Base-by-base conservation (phyloP, 2,113 vertebrate genomes). In the Chionomys nivalis region DNA sequence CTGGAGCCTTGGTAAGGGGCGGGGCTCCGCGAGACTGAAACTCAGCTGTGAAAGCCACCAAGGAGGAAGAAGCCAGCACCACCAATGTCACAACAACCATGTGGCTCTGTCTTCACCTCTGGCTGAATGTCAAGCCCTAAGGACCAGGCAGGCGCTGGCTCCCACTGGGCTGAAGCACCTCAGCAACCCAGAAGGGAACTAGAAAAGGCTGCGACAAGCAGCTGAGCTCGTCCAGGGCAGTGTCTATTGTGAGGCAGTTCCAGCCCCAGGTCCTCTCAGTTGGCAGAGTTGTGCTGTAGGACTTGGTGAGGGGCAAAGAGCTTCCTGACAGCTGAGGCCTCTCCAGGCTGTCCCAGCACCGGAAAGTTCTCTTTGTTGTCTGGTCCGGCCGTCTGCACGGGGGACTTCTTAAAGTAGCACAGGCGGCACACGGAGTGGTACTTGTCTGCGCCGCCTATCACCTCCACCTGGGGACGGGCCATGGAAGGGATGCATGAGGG, bases 371-470 rank as follows among this genome's bases (percentile, higher is more conserved):
- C 99, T 78, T 99, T 99, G 47, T 99, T 99, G 97, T 97, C 98
- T 0, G 0, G 5, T 10, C 94, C 85, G 0, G 42, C 2, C 0
- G 73, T 49, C 87, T 70, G 97, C 14, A 95, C 96, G 0, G 93
- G 26, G 0, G 78, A 13, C 77, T 99, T 98, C 75, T 95, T 89
- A 58, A 99, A 99, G 66, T 99, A 99, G 98, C 99, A 99, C 90
- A 94, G 97, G 33, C 99, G 98, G 95, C 99, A 99, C 90, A 99
- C 99, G 0, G 99, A 99, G 58, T 99, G 99, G 96, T 99, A 99
- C 87, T 99, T 99, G 97, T 99, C 99, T 0, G 99, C 98, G 13
- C 99, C 99, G 11, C 99, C 99, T 0, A 99, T 99, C 97, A 99
- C 99, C 94, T 99, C 99, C 7, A 99, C 99, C 99, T 99, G 95